A percentile compares a stretch with the other conserved stretches of the same genome.
phyloP scores from a whole-genome alignment of 2,797 vertebrate genomes.

The Prionace glauca region DNA sequence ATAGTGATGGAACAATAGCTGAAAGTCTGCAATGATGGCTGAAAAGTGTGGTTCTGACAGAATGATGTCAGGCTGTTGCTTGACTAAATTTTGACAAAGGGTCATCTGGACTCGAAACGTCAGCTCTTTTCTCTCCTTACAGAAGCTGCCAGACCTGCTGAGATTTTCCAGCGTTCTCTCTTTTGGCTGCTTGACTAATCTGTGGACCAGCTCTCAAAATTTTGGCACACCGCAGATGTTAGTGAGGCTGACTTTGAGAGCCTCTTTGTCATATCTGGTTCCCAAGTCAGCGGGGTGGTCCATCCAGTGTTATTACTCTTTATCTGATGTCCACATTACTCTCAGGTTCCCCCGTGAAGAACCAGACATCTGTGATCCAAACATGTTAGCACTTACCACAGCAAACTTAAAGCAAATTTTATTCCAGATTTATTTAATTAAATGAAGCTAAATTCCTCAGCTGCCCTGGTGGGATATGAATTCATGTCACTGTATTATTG shows the following conservation, averaged over 20 bases:
- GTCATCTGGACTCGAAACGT: no score
- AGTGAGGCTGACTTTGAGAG: background rate
- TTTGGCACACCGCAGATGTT: background rate
- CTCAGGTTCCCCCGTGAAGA: no score
- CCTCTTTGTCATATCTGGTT: background rate
- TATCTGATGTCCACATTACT: background rate
- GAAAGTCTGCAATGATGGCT: background rate
- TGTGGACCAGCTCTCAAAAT: background rate
- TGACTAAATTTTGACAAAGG: background rate
- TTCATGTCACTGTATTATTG: background rate
- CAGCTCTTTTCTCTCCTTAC: no score
- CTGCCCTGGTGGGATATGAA: background rate
- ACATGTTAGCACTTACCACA: no score
- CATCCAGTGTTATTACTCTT: background rate
- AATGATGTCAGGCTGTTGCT: background rate
- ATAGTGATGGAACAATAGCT: background rate
- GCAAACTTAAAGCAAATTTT: background rate
- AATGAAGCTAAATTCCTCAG: background rate
- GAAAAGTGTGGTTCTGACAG: background rate
- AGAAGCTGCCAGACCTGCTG: no score
- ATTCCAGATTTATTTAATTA: background rate
- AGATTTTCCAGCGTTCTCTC: no score
- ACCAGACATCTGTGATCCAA: no score
- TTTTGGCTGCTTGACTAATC: background rate
- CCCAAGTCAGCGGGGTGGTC: background rate